Evolutionary conservation across 2,113 vertebrate species (phyloP).

Genomic region (Leucopsar rothschildi): DNA sequence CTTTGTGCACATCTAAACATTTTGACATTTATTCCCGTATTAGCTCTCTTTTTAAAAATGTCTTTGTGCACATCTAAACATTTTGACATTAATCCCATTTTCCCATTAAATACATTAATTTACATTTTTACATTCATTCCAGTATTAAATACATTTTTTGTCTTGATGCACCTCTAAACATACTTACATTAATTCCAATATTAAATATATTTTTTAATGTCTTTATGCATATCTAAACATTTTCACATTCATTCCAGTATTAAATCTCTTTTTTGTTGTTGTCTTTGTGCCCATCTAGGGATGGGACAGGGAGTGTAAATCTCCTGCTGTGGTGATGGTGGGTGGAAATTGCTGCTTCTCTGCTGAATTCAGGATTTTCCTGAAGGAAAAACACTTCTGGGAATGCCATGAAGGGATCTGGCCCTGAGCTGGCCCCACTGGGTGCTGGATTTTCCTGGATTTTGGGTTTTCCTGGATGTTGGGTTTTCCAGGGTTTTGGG

Average conservation of each 20-base stretch:
- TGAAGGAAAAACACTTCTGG: background rate
- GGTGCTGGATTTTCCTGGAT: too few relatives aligned
- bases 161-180: too few relatives aligned
- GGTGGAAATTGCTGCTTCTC: background rate
- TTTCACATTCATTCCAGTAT: background rate
- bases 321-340: background rate
- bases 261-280: accelerated
- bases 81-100: background rate
- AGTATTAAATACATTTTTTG: background rate
- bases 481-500: too few relatives aligned
- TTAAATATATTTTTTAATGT: background rate
- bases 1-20: background rate
- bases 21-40: accelerated
- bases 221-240: too few relatives aligned
- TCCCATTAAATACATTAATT: too few relatives aligned
- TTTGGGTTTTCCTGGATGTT: accelerated
- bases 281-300: background rate
- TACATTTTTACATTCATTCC: background rate
- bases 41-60: background rate
- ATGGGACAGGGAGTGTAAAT: background rate
- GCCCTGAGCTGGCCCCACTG: background rate
- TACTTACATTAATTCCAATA: too few relatives aligned
- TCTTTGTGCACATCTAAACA: background rate
- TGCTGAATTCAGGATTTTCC: background rate
- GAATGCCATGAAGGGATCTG: too few relatives aligned